Conservation (phyloP, 2,888 invertebrate genomes). For the Metacarcinus magister region DNA sequence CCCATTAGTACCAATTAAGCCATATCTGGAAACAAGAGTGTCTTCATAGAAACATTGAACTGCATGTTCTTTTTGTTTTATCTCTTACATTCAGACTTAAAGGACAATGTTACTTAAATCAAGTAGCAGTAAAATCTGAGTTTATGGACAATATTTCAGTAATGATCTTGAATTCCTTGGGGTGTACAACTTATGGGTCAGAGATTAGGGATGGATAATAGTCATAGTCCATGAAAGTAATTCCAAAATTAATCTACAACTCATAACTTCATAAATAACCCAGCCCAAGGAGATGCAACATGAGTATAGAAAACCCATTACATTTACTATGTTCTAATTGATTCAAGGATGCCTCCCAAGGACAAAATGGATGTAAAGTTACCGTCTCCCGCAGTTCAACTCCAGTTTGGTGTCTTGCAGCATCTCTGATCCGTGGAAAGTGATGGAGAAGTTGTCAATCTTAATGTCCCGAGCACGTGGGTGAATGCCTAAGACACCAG, state of each 20-base stretch:
- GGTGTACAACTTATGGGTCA: background rate
- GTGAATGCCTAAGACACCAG: constrained; percentile 97
- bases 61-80: background rate
- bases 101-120: background rate
- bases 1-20: constrained; percentile 98
- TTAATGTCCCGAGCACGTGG: constrained; percentile 98
- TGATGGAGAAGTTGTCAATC: constrained; percentile 97
- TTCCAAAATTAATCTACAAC: background rate
- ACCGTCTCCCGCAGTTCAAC: constrained; percentile 94
- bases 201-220: background rate
- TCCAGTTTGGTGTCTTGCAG: constrained; percentile 98
- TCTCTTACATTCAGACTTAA: background rate
- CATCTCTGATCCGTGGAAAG: constrained; percentile 98
- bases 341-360: background rate
- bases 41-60: background rate
- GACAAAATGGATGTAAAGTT: constrained; percentile 10
- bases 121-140: background rate
- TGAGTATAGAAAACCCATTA: background rate
- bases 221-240: background rate
- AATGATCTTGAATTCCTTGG: background rate
- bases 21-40: constrained; percentile 89
- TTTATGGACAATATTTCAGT: background rate
- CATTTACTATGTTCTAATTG: background rate
- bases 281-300: too few relatives aligned
- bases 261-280: background rate